Conservation (phyloP, 2,113 vertebrate species). For the Semnornis frantzii region DNA sequence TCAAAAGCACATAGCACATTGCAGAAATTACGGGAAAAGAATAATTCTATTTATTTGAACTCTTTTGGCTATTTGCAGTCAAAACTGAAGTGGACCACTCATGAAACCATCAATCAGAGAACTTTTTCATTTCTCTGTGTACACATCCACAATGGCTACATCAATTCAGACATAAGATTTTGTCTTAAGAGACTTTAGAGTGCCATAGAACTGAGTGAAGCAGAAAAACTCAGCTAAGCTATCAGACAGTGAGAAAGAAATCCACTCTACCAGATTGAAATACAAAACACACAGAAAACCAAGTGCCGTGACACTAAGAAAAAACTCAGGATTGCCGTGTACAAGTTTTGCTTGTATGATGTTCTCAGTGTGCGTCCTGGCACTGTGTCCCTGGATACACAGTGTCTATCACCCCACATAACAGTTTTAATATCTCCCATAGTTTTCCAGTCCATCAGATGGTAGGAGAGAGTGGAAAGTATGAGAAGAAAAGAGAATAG, state of each 20-base stretch:
- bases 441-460: not conserved
- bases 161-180: not conserved
- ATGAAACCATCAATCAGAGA: not conserved
- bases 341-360: not conserved
- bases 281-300: not conserved
- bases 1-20: not conserved
- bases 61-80: not conserved
- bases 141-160: not conserved
- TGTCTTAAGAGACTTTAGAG: not conserved
- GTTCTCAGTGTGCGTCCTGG: fast-evolving
- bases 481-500: not conserved
- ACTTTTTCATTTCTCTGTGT: conserved; percentile 4
- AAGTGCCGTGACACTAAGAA: not conserved
- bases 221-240: not conserved
- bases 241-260: not conserved
- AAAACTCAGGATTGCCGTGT: not conserved
- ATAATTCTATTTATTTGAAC: not conserved
- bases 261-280: not conserved
- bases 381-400: not conserved
- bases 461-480: not conserved
- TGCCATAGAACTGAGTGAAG: not conserved
- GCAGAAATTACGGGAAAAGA: not conserved
- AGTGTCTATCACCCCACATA: not conserved
- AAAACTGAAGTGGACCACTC: not conserved
- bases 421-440: not conserved